phyloP scores from a whole-genome alignment of 2,888 invertebrate species.

The Cremastobaeus sp. region DNA sequence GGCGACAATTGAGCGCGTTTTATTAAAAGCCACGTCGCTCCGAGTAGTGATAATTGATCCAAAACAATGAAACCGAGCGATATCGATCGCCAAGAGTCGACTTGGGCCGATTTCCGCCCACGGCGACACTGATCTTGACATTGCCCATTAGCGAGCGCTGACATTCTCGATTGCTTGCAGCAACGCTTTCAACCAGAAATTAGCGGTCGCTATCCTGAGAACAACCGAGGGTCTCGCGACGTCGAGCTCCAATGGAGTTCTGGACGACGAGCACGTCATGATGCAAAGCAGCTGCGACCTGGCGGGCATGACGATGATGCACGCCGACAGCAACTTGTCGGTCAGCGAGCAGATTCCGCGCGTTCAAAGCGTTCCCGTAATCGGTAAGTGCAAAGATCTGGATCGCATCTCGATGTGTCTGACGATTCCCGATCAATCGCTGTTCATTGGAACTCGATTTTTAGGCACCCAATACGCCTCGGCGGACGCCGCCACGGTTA shows the following conservation, averaged over 20 bases:
- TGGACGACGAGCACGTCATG: conserved; percentile 71
- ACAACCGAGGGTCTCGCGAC: conserved; percentile 92
- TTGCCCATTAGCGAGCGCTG: no score
- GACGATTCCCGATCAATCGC: no score
- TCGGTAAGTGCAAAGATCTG: conserved; percentile 59
- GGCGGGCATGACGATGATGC: conserved; percentile 75
- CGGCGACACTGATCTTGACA: no score
- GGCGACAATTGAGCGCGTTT: no score
- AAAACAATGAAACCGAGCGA: no score
- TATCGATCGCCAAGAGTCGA: no score
- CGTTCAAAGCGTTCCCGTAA: conserved; percentile 75
- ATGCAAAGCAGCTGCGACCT: conserved; percentile 75
- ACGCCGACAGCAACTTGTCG: conserved; percentile 76
- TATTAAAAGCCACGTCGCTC: no score
- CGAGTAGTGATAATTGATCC: no score
- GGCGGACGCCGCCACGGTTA: conserved; percentile 63
- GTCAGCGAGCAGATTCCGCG: conserved; percentile 74
- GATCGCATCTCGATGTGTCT: no score
- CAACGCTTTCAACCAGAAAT: conserved; percentile 94
- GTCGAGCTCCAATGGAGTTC: conserved; percentile 77
- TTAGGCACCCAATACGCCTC: conserved; percentile 60
- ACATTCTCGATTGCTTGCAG: no score
- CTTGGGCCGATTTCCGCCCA: no score
- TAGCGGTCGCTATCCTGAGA: conserved; percentile 93
- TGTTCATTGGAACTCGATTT: no score